Percentiles rank a stretch among this genome's conserved stretches.
Conservation (phyloP, 2,888 invertebrate genomes). For the Zygogramma bicolorata region DNA sequence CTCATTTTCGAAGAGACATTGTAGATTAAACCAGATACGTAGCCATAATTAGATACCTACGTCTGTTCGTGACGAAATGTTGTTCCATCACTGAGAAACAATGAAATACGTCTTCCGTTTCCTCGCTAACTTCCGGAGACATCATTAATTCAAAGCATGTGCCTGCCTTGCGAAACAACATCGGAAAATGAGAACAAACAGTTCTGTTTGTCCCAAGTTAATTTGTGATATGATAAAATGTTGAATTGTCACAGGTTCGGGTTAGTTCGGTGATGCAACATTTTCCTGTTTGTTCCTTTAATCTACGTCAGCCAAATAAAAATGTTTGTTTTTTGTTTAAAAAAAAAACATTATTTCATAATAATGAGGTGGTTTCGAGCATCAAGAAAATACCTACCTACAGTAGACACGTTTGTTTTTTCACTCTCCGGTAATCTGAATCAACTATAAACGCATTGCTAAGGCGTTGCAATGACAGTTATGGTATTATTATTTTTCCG, state of each 20-base stretch:
- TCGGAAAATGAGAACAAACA: slow-evolving; percentile 8
- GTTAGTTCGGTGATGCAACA: background rate
- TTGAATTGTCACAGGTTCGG: background rate
- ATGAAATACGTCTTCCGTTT: background rate
- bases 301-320: background rate
- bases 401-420: too few species aligned
- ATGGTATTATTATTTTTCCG: too few species aligned
- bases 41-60: background rate
- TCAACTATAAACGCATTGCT: too few species aligned
- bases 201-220: slow-evolving; percentile 1
- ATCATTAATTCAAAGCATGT: slow-evolving; percentile 9
- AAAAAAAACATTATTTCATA: background rate
- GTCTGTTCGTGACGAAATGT: background rate
- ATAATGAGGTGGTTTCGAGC: too few species aligned
- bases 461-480: too few species aligned
- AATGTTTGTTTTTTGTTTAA: too few species aligned
- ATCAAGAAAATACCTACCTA: too few species aligned
- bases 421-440: too few species aligned
- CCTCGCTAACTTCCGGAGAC: slow-evolving; percentile 6
- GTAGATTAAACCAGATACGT: background rate
- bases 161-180: slow-evolving; percentile 3
- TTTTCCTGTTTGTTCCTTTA: background rate
- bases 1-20: background rate
- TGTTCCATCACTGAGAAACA: background rate
- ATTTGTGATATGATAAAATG: slow-evolving; percentile 2